Percentiles rank a stretch among this genome's conserved stretches.
These are phyloP conservation scores for Hystrix cristata DNA, from an alignment of 2,113 vertebrate genomes.

Conservation along the genomic window DNA sequence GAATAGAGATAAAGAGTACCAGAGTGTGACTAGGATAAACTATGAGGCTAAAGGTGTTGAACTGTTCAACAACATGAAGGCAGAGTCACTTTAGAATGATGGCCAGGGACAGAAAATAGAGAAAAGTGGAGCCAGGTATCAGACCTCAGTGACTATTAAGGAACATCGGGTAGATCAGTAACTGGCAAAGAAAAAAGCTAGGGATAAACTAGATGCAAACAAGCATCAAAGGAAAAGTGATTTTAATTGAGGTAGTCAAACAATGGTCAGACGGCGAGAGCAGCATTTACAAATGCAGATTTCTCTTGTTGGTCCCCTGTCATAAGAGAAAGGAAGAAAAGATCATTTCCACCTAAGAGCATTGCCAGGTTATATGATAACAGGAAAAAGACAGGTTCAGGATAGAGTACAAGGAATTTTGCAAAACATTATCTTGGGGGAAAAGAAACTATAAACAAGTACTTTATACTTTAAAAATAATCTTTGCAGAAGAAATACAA, in stretches of 20 bases:
- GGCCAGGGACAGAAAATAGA: not conserved
- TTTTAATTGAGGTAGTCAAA: not conserved
- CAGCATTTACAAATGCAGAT: not conserved
- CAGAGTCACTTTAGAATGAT: not conserved
- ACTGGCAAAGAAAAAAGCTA: not conserved
- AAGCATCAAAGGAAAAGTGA: not conserved
- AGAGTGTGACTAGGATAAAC: not conserved
- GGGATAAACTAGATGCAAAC: not conserved
- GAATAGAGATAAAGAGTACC: not conserved
- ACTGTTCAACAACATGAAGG: not conserved
- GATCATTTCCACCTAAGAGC: not conserved
- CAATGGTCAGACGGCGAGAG: not conserved
- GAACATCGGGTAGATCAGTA: not conserved
- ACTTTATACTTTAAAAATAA: constrained; percentile 48
- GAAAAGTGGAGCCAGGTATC: not conserved
- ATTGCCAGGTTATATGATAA: not conserved
- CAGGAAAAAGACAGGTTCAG: not conserved
- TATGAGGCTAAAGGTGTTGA: not conserved
- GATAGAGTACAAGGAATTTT: not conserved
- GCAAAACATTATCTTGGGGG: not conserved
- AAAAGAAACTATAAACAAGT: not conserved
- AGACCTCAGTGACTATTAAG: not conserved
- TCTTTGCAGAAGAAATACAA: not conserved
- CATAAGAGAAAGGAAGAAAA: not conserved
- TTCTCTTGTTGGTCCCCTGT: not conserved